Evolutionary conservation across 2,113 vertebrate species (phyloP).

Genomic region (Strix aluco): DNA sequence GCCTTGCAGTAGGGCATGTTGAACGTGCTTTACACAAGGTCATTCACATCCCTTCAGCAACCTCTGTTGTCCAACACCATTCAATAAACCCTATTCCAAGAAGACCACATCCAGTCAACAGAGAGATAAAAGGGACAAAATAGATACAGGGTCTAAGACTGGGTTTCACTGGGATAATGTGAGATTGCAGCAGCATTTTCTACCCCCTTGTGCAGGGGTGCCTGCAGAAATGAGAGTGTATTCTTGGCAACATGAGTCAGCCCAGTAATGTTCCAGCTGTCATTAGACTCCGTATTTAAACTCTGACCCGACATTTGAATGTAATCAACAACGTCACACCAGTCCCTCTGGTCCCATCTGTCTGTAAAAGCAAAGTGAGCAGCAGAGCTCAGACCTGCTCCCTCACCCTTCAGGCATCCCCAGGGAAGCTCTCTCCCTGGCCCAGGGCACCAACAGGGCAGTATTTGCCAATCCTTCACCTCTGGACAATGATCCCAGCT

Average conservation of each 20-base stretch:
- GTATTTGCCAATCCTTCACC: neutral
- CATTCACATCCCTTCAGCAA: neutral
- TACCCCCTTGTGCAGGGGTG: neutral
- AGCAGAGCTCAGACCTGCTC: neutral
- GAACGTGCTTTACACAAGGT: neutral
- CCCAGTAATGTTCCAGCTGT: neutral
- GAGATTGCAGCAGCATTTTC: neutral
- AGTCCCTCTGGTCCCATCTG: neutral
- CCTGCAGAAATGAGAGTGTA: neutral
- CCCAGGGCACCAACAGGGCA: neutral
- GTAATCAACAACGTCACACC: neutral
- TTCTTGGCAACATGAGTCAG: neutral
- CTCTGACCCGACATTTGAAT: neutral
- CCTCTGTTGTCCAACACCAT: neutral
- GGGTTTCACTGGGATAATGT: neutral
- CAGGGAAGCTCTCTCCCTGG: neutral
- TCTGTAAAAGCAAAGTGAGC: neutral
- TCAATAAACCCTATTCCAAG: neutral
- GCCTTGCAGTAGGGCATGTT: neutral
- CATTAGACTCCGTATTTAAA: neutral
- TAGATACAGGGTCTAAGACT: neutral
- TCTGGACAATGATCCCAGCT: neutral
- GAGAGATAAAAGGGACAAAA: neutral
- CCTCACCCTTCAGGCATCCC: neutral
- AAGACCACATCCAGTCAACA: neutral